phyloP scores from a whole-genome alignment of 2,113 vertebrate genomes.

The Apus apus region DNA sequence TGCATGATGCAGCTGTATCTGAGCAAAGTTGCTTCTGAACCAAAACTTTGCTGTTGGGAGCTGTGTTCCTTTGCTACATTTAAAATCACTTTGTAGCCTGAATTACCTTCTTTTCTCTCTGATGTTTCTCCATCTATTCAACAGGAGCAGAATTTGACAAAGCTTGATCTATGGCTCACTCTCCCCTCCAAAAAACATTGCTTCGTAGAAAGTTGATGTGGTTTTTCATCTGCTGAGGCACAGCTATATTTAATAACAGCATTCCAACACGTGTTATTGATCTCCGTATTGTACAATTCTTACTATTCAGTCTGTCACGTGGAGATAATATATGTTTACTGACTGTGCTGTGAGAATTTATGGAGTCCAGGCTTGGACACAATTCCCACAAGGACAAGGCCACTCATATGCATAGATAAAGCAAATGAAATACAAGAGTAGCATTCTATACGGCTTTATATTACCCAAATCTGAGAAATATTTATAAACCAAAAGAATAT shows the following conservation, averaged over 20 bases:
- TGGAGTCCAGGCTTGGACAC: neutral
- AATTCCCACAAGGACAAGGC: neutral
- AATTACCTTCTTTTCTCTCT: neutral
- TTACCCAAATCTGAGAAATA: neutral
- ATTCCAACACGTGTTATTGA: neutral
- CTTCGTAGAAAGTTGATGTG: neutral
- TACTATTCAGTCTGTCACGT: neutral
- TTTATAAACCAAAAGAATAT: fast-evolving
- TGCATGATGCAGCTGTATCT: neutral
- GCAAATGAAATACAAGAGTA: fast-evolving
- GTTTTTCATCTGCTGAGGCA: neutral
- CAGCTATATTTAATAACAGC: neutral
- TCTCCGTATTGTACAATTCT: neutral
- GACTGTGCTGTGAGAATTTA: neutral
- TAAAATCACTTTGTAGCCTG: neutral
- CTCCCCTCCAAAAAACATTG: neutral
- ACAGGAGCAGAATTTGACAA: neutral
- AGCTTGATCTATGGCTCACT: conserved; percentile 5
- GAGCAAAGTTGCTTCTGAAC: neutral
- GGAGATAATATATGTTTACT: neutral
- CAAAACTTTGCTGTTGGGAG: neutral
- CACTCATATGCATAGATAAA: fast-evolving
- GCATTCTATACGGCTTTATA: fast-evolving
- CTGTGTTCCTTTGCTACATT: neutral
- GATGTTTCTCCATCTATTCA: neutral